Conservation (phyloP, 2,888 invertebrate species). For the Platycheirus rosarum region DNA sequence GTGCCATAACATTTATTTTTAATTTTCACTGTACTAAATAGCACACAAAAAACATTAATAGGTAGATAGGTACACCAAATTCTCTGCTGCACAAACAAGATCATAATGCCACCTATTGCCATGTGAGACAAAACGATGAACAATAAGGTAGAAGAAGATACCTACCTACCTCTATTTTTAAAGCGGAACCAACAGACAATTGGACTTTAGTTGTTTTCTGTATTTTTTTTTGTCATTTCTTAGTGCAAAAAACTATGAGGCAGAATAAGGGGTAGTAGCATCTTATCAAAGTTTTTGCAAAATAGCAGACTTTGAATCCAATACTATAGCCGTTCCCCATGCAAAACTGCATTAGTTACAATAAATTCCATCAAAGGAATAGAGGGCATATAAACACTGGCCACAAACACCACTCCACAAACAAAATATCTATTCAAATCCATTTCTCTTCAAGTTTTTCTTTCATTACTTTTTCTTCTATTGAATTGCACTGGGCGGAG, state of each 20-base stretch:
- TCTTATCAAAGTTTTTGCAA: constrained; percentile 13
- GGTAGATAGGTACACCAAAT: constrained; percentile 4
- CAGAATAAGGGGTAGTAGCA: constrained; percentile 52
- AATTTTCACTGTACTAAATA: constrained; percentile 60
- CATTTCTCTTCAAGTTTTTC: constrained; percentile 59
- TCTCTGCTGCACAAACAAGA: constrained; percentile 66
- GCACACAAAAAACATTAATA: constrained; percentile 38
- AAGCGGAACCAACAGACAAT: constrained; percentile 67
- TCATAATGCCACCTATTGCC: too few relatives aligned
- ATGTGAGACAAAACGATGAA: constrained; percentile 73
- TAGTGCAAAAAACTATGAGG: constrained; percentile 2
- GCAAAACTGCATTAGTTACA: constrained; percentile 52
- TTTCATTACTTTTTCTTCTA: constrained; percentile 43
- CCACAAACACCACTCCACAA: constrained; percentile 20
- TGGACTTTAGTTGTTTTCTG: constrained; percentile 47
- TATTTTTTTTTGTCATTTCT: neutral
- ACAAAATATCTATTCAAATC: constrained; percentile 36
- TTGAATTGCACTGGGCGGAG: constrained; percentile 69
- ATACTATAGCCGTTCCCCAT: constrained; percentile 5
- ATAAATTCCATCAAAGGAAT: constrained; percentile 45
- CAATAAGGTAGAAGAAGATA: constrained; percentile 51
- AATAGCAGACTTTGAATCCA: neutral
- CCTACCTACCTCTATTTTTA: too few relatives aligned
- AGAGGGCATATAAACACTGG: constrained; percentile 29
- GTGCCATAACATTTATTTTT: constrained; percentile 68